Base-by-base conservation (phyloP, 2,797 vertebrate species). In the Mionectes olivaceus region DNA sequence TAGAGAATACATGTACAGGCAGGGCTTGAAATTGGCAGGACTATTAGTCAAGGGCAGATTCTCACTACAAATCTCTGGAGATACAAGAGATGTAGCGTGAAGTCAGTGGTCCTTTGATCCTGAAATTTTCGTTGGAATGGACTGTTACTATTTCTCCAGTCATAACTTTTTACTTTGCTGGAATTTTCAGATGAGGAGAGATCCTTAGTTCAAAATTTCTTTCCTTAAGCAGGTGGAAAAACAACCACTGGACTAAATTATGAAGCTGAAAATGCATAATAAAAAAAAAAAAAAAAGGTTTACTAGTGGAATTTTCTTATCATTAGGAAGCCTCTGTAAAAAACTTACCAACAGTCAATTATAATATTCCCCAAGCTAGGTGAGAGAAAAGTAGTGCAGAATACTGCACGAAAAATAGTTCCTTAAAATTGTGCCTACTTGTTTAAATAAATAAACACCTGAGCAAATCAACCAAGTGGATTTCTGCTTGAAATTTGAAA, bases 21-120 rank as follows among this genome's bases (percentile, higher is more conserved):
- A 98, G 99, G 98, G 98, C 99, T 99, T 99, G 99, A 99, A 98
- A 99, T 99, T 98, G 98, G 97, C 97, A 98, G 97, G 95, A 97
- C 96, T 93, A 79, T 55, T 68, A 95, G 85, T 93, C 80, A 95
- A 96, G 96, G 96, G 93, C 94, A 96, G 97, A 78, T 90, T 93
- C 49, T 91, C 61, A 33, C 89, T 93, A n/a, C 87, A 79, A 15
- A 73, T 91, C 80, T 96, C 81, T 92, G 96, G 96, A 95, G 75
- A 94, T 95, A 50, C 53, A 47, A 96, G 96, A 96, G 94, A 94
- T 88, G 47, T 89, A 96, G 83, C 90, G 8, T 76, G 35, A 94
- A 75, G 30, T 50, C 33, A 47, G 83, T 93, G 47, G 81, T 94
- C 75, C 86, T 94, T 74, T 57, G 49, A 43, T 86, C 60, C 32